phyloP scores from a whole-genome alignment of 2,113 vertebrate species.

The Podarcis muralis region DNA sequence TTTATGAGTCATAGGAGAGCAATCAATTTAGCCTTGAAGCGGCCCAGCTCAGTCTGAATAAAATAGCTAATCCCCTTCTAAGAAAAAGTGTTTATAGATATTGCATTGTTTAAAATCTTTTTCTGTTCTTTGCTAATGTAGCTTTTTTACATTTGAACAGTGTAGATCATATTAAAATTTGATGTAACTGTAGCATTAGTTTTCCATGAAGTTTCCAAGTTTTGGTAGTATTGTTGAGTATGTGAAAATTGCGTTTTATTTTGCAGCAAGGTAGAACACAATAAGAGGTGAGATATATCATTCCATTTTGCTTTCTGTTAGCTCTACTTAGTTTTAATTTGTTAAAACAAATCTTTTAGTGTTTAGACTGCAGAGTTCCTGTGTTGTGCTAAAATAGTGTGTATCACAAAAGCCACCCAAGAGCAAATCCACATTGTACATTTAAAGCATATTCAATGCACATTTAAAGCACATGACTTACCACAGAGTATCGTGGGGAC shows the following conservation, averaged over 20 bases:
- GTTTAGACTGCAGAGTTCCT: neutral
- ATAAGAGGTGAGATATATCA: neutral
- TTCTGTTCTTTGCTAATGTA: constrained; percentile 23
- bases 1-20: constrained; percentile 30
- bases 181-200: constrained; percentile 3
- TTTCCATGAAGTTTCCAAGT: constrained; percentile 15
- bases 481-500: too few relatives aligned
- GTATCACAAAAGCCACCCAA: neutral
- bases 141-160: constrained; percentile 14
- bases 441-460: too few relatives aligned
- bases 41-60: neutral
- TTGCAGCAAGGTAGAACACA: neutral
- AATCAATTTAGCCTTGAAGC: constrained; percentile 2
- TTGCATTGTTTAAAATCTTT: constrained; percentile 3
- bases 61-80: constrained; percentile 2
- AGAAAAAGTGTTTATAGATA: constrained; percentile 24
- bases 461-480: neutral
- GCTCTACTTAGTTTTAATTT: constrained; percentile 6
- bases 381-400: neutral
- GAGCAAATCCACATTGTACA: too few relatives aligned
- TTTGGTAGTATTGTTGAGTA: constrained; percentile 8
- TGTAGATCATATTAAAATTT: constrained; percentile 21
- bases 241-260: constrained; percentile 22
- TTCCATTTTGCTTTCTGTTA: constrained; percentile 2
- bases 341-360: neutral